These are phyloP conservation scores for Pelosia muscerda DNA, from an alignment of 2,888 invertebrate species.

Conservation along the genomic window DNA sequence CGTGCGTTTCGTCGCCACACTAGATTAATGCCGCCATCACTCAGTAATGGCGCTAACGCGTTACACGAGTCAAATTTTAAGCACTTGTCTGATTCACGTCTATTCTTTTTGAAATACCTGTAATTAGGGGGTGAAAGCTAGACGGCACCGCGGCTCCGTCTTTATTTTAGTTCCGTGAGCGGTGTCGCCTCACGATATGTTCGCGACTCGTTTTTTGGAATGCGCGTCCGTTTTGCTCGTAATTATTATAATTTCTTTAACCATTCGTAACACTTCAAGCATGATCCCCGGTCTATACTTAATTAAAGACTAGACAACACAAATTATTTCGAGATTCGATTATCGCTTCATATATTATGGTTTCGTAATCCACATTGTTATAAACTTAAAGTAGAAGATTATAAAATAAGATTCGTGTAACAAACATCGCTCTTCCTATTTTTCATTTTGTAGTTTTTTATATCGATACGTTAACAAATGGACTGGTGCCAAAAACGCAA, in stretches of 20 bases:
- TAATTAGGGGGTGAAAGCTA: slow-evolving; percentile 79
- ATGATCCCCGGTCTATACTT: slow-evolving; percentile 31
- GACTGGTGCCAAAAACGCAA: slow-evolving; percentile 41
- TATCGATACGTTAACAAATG: slow-evolving; percentile 34
- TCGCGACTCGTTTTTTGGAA: slow-evolving; percentile 48
- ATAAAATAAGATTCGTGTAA: slow-evolving; percentile 16
- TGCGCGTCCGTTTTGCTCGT: slow-evolving; percentile 47
- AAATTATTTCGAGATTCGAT: slow-evolving; percentile 43
- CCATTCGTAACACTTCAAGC: slow-evolving; percentile 35
- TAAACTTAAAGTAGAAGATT: slow-evolving; percentile 12
- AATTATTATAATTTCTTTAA: slow-evolving; percentile 55
- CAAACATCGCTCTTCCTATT: slow-evolving; percentile 3
- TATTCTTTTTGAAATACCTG: slow-evolving; percentile 66
- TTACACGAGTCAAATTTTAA: slow-evolving; percentile 53
- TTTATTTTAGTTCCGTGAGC: slow-evolving; percentile 64
- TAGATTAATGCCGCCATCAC: slow-evolving; percentile 63
- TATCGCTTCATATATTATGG: slow-evolving; percentile 20
- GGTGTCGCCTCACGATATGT: slow-evolving; percentile 63
- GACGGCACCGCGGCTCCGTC: slow-evolving; percentile 53
- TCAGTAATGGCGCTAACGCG: slow-evolving; percentile 43
- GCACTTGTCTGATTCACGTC: slow-evolving; percentile 66
- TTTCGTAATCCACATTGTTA: slow-evolving; percentile 21
- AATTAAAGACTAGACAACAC: slow-evolving; percentile 36
- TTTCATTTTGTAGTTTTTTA: slow-evolving; percentile 14
- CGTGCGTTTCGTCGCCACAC: slow-evolving; percentile 33